Evolutionary conservation across 2,797 vertebrate species (phyloP).

Genomic region (Coreius guichenoti): DNA sequence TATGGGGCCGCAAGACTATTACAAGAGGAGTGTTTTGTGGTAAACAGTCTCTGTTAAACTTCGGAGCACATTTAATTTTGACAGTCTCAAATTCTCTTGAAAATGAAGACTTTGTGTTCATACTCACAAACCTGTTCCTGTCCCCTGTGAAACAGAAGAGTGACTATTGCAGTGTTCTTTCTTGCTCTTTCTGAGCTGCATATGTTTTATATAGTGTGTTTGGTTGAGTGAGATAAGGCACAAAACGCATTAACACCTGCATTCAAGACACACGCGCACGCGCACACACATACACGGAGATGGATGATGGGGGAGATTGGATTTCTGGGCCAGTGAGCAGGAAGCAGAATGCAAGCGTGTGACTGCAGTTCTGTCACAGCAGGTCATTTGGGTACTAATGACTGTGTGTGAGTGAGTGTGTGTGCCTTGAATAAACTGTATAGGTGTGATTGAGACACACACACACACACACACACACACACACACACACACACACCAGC

Average conservation of each 20-base stretch:
- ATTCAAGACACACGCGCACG: slow-evolving; percentile 24
- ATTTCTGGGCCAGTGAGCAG: slow-evolving; percentile 68
- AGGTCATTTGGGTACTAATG: slow-evolving; percentile 82
- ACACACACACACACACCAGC: background rate
- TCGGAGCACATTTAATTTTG: slow-evolving; percentile 13
- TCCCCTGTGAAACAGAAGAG: slow-evolving; percentile 29
- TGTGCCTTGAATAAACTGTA: slow-evolving; percentile 33
- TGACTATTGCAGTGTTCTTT: slow-evolving; percentile 18
- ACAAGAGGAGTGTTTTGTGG: background rate
- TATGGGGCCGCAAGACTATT: background rate
- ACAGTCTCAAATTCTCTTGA: slow-evolving; percentile 7
- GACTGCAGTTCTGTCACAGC: slow-evolving; percentile 61
- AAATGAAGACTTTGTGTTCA: slow-evolving; percentile 5
- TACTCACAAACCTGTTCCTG: background rate
- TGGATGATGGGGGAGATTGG: slow-evolving; percentile 64
- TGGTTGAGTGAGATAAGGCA: slow-evolving; percentile 47
- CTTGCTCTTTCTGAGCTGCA: slow-evolving; percentile 12
- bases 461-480: background rate
- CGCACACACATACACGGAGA: slow-evolving; percentile 16
- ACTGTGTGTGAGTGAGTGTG: slow-evolving; percentile 56
- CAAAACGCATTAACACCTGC: slow-evolving; percentile 52
- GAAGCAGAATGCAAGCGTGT: slow-evolving; percentile 60
- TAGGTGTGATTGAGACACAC: slow-evolving; percentile 31
- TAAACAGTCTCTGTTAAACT: slow-evolving; percentile 21
- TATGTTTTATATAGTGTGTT: slow-evolving; percentile 42